Evolutionary conservation across 1,140 invertebrate species (phyloP).

Genomic region (Semibalanus balanoides): DNA sequence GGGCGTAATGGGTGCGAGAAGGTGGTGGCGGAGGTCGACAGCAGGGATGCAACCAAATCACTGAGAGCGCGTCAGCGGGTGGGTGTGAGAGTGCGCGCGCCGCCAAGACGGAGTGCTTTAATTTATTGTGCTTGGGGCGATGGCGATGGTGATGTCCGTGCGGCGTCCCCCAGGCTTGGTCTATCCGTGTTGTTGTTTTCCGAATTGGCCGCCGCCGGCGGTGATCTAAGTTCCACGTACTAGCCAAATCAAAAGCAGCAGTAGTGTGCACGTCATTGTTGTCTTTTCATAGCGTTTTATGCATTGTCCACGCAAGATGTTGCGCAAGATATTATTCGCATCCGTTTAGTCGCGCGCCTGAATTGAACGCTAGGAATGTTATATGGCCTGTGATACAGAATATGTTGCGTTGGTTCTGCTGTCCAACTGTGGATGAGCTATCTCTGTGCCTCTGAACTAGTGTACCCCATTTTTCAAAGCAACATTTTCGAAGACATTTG

Average conservation of each 20-base stretch:
- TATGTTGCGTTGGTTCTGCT: neutral
- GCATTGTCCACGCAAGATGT: neutral
- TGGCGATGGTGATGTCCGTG: no score
- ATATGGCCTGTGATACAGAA: neutral
- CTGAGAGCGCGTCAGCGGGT: neutral
- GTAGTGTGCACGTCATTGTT: neutral
- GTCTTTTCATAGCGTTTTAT: neutral
- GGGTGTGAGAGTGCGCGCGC: neutral
- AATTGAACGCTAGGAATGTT: neutral
- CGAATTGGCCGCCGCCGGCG: no score
- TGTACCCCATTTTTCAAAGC: neutral
- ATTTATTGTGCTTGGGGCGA: neutral
- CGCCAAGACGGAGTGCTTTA: neutral
- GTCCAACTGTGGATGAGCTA: neutral
- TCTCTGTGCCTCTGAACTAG: neutral
- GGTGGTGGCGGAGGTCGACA: neutral
- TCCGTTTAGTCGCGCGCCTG: neutral
- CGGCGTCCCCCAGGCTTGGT: no score
- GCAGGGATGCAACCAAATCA: neutral
- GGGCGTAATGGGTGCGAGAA: neutral
- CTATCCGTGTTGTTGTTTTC: neutral
- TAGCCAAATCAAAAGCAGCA: neutral
- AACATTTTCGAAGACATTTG: no score
- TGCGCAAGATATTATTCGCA: neutral
- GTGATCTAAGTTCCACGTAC: neutral